Conservation (phyloP, 1,140 invertebrate species). For the Drosophila auraria region DNA sequence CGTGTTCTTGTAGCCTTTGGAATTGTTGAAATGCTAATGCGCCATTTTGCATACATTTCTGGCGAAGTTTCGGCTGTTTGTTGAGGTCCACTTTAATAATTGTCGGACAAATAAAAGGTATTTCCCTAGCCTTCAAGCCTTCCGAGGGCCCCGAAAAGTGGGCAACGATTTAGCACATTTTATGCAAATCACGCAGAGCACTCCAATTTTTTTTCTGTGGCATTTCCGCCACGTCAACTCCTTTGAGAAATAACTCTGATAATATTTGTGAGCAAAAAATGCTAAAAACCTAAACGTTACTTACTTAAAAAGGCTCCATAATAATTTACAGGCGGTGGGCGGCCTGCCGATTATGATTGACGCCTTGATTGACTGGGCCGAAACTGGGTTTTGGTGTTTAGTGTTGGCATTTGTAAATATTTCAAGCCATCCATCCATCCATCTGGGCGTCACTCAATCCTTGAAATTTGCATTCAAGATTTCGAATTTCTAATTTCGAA, state of each 20-base stretch:
- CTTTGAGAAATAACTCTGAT: conserved; percentile 45
- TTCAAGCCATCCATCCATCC: conserved; percentile 24
- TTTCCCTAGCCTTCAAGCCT: not conserved
- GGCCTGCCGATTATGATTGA: conserved; percentile 25
- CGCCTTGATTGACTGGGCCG: conserved; percentile 57
- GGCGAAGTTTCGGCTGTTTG: conserved; percentile 19
- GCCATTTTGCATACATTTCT: conserved; percentile 81
- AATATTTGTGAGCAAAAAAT: conserved; percentile 29
- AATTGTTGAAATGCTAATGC: conserved; percentile 82
- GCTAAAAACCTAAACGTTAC: not conserved
- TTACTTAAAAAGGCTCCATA: not conserved
- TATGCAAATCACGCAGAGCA: conserved; percentile 67
- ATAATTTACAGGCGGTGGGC: not conserved
- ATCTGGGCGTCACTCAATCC: conserved; percentile 17
- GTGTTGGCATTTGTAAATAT: conserved; percentile 76
- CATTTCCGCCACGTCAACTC: conserved; percentile 67
- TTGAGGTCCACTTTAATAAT: conserved; percentile 53
- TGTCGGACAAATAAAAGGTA: conserved; percentile 45
- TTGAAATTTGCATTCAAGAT: conserved; percentile 60
- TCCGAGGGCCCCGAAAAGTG: conserved; percentile 18
- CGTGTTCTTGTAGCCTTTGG: conserved; percentile 25
- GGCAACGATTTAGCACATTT: conserved; percentile 48
- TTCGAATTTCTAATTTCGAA: conserved; percentile 25
- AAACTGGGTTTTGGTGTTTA: conserved; percentile 19
- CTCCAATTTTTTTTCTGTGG: conserved; percentile 36